These are phyloP conservation scores for Adelges cooleyi DNA, from an alignment of 1,140 invertebrate species.

Conservation along the genomic window DNA sequence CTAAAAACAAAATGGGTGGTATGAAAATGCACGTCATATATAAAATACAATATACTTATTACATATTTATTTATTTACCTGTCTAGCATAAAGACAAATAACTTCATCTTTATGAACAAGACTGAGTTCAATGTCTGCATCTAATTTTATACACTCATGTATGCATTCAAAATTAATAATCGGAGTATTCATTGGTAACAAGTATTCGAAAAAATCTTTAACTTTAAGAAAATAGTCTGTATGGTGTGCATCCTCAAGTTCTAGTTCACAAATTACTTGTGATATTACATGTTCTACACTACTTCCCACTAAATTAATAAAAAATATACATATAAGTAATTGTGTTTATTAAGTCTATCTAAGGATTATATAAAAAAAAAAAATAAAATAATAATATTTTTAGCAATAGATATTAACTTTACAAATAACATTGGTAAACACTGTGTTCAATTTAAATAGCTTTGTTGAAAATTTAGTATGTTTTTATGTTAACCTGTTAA, in stretches of 20 bases:
- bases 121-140: slow-evolving; percentile 75
- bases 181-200: slow-evolving; percentile 48
- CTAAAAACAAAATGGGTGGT: no score
- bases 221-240: slow-evolving; percentile 63
- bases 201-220: slow-evolving; percentile 68
- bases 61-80: slow-evolving; percentile 43
- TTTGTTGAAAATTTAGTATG: no score
- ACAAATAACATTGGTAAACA: no score
- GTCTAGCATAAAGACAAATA: slow-evolving; percentile 52
- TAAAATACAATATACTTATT: slow-evolving; percentile 18
- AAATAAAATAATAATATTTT: no score
- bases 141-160: slow-evolving; percentile 84
- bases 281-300: slow-evolving; percentile 77
- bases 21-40: no score
- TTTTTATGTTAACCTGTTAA: no score
- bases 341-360: no score
- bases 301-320: slow-evolving; percentile 24
- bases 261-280: slow-evolving; percentile 71
- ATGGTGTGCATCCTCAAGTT: slow-evolving; percentile 41
- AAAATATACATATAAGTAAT: not conserved
- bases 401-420: no score
- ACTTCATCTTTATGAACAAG: slow-evolving; percentile 50
- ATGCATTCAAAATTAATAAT: slow-evolving; percentile 86
- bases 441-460: no score
- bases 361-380: no score